Conservation (phyloP, 2,113 vertebrate genomes). For the Oplegnathus fasciatus region DNA sequence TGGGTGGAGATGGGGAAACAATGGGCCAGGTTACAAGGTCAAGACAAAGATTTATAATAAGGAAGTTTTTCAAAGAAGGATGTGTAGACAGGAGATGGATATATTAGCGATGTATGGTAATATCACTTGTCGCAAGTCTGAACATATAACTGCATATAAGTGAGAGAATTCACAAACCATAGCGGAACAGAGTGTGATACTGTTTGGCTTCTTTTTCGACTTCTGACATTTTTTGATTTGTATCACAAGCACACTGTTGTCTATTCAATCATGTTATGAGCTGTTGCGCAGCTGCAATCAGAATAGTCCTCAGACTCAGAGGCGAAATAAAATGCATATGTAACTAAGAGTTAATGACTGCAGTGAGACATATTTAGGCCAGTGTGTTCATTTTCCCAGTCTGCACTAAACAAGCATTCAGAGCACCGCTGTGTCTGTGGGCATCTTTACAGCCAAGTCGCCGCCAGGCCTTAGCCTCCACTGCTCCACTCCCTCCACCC, state of each 20-base stretch:
- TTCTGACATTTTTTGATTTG: constrained; percentile 21
- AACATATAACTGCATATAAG: constrained; percentile 22
- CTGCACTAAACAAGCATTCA: constrained; percentile 45
- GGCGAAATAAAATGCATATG: constrained; percentile 48
- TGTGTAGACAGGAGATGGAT: background rate
- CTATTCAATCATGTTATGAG: constrained; percentile 23
- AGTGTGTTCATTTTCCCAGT: constrained; percentile 54
- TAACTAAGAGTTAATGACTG: constrained; percentile 44
- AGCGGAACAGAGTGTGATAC: background rate
- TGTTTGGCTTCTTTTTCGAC: constrained; percentile 10
- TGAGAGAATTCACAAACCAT: constrained; percentile 23
- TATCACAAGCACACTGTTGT: constrained; percentile 22
- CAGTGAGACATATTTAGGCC: constrained; percentile 50
- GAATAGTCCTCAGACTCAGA: constrained; percentile 21
- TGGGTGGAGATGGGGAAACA: constrained; percentile 60
- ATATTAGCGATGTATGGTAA: background rate
- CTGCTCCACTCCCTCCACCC: constrained; percentile 18
- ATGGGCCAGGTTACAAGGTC: constrained; percentile 44
- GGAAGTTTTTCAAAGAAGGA: constrained; percentile 1
- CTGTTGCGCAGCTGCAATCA: constrained; percentile 34
- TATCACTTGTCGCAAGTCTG: background rate
- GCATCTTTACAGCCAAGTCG: constrained; percentile 59
- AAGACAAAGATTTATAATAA: constrained; percentile 3
- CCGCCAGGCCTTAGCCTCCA: constrained; percentile 17
- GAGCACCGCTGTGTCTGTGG: constrained; percentile 44